Percentiles rank a stretch among this genome's conserved stretches.
Evolutionary conservation across 2,797 vertebrate species (phyloP).

Genomic region (Rhinoraja longicauda): DNA sequence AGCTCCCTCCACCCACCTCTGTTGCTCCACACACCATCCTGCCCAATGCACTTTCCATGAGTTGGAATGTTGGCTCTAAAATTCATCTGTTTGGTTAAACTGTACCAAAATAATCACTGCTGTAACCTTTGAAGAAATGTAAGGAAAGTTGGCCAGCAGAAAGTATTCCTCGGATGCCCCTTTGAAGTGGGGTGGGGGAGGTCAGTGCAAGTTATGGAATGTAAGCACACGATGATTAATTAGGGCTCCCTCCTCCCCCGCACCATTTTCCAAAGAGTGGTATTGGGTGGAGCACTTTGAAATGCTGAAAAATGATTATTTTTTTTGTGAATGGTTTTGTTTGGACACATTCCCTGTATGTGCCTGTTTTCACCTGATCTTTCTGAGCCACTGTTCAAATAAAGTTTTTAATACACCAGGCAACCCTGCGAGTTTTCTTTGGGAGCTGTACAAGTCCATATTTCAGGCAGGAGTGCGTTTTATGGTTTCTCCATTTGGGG

Average conservation of each 20-base stretch:
- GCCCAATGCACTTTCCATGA: background rate
- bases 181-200: background rate
- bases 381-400: slow-evolving; percentile 17
- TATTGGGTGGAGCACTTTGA: background rate
- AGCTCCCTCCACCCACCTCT: background rate
- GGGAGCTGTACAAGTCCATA: background rate
- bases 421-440: background rate
- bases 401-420: background rate
- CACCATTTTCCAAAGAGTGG: background rate
- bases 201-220: background rate
- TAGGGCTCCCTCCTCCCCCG: background rate
- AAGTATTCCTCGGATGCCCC: background rate
- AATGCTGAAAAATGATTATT: background rate
- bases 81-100: background rate
- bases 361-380: background rate
- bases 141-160: background rate
- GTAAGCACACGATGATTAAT: background rate
- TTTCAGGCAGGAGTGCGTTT: background rate
- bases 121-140: background rate
- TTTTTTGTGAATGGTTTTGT: background rate
- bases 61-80: background rate
- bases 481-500: background rate
- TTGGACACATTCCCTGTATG: background rate
- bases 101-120: slow-evolving; percentile 11
- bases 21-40: background rate